These are phyloP conservation scores for Eretmocerus hayati DNA, from an alignment of 2,888 invertebrate species.

Conservation along the genomic window DNA sequence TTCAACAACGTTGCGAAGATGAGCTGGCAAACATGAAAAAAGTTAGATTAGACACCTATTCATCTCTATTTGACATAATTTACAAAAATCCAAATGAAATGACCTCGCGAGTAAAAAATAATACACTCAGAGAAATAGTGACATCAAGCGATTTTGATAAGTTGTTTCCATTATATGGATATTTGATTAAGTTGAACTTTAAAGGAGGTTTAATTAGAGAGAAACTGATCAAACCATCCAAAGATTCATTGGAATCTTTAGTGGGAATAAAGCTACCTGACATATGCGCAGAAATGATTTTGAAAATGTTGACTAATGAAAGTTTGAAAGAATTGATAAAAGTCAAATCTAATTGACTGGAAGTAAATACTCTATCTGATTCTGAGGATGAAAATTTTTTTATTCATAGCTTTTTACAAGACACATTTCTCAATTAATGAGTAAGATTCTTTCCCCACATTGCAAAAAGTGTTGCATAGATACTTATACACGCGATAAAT, in stretches of 20 bases:
- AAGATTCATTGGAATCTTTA: constrained; percentile 1
- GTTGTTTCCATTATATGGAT: constrained; percentile 7
- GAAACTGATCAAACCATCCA: constrained; percentile 4
- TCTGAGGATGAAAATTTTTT: no score
- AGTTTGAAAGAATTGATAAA: constrained; percentile 8
- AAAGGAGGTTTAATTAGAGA: constrained; percentile 7
- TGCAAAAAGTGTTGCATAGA: no score
- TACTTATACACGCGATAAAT: no score
- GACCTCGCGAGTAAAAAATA: constrained; percentile 9
- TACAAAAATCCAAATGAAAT: constrained; percentile 10
- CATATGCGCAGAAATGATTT: constrained; percentile 8
- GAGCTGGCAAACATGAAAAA: constrained; percentile 10
- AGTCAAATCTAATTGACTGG: no score
- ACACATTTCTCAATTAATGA: no score
- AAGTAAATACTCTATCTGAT: no score
- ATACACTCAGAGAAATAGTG: constrained; percentile 1
- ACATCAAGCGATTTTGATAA: constrained; percentile 1
- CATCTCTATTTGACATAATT: constrained; percentile 9
- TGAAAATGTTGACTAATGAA: constrained; percentile 4
- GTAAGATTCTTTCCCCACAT: no score
- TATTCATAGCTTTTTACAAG: no score
- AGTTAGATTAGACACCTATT: constrained; percentile 3
- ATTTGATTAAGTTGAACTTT: constrained; percentile 9
- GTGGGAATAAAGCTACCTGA: constrained; percentile 5
- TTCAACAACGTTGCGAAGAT: neutral